Evolutionary conservation across 2,888 invertebrate genomes (phyloP), one percentile per base, ranked within the genome.

Genomic region (Seira musarum): DNA sequence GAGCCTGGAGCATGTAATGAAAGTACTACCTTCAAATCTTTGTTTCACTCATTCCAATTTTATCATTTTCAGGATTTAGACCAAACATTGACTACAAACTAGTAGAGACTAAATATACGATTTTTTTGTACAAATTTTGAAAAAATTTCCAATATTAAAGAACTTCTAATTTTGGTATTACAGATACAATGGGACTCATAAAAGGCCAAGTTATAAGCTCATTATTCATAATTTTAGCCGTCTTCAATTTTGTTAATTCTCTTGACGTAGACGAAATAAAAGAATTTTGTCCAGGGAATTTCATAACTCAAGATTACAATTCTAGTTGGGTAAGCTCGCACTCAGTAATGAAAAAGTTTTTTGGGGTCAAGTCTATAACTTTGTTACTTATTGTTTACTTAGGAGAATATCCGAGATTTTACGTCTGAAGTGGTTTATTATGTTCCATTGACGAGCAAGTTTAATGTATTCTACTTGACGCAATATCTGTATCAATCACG

Each of bases 301-400:
- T 75, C 49, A 68, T 75, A 6, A 68, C 75, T 17, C 68, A 68
- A 21, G 75, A 75, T 17, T 68, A 68, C 17, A 53, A 75, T 17
- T 46, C 46, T 10, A 68, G 25, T 1, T 75, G 75, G 75, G 75
- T 75, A 75, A 71, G 17, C 6, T 30, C 8, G 30, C 8, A 30
- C n/a, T n/a, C n/a, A n/a, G n/a, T n/a, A 30, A 30, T 30, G 30
- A 30, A 30, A 30, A 2, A 5, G 8, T 30, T 30, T 30, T 30
- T 30, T 21, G 35, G 46, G 8, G 24, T 49, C 5, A 21, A 19
- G 53, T 5, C 6, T 61, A 10, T 13, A 21, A 60, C 6, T 13
- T 63, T 22, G 17, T 10, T 63, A 13, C 21, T 5, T 5, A 21
- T 63, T 22, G 19, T 21, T 30, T 19, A 2, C 13, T 21, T 30